These are phyloP conservation scores for Drosophila mimica DNA, from an alignment of 2,888 invertebrate genomes.

Conservation along the genomic window DNA sequence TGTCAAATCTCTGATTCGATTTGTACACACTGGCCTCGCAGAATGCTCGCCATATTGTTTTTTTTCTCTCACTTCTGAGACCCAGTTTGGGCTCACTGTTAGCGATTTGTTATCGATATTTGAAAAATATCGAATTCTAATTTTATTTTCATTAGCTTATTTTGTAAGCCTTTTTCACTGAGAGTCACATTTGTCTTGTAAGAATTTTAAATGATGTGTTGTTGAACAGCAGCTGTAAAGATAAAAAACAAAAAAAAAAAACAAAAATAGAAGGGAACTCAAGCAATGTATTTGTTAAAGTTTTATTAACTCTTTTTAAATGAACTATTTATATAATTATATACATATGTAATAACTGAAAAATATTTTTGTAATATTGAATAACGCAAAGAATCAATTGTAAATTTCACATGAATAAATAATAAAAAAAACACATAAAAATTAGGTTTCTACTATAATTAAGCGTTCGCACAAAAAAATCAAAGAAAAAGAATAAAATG, in stretches of 20 bases:
- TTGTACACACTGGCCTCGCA: conserved; percentile 70
- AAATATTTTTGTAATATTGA: conserved; percentile 51
- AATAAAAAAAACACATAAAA: conserved; percentile 32
- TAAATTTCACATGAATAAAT: conserved; percentile 54
- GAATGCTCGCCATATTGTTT: conserved; percentile 54
- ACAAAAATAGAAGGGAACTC: conserved; percentile 17
- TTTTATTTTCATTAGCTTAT: conserved; percentile 58
- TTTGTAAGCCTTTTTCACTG: conserved; percentile 56
- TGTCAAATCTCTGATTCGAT: conserved; percentile 44
- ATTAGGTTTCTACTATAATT: conserved; percentile 47
- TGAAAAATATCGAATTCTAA: conserved; percentile 58
- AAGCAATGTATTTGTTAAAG: conserved; percentile 65
- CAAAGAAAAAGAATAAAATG: conserved; percentile 44
- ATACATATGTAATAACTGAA: conserved; percentile 34
- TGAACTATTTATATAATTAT: conserved; percentile 35
- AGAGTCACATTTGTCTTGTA: conserved; percentile 52
- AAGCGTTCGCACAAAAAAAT: conserved; percentile 54
- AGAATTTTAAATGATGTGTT: conserved; percentile 57
- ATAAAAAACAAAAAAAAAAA: conserved; percentile 34
- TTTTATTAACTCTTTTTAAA: conserved; percentile 47
- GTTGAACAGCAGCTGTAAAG: conserved; percentile 79
- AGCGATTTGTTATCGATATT: conserved; percentile 74
- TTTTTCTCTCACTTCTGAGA: conserved; percentile 30
- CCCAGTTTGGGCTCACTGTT: conserved; percentile 44
- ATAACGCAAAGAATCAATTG: conserved; percentile 46